A percentile compares a stretch with the other conserved stretches of the same genome.
These are phyloP conservation scores for Olivierus martensii DNA, from an alignment of 1,140 invertebrate genomes.

Conservation along the genomic window DNA sequence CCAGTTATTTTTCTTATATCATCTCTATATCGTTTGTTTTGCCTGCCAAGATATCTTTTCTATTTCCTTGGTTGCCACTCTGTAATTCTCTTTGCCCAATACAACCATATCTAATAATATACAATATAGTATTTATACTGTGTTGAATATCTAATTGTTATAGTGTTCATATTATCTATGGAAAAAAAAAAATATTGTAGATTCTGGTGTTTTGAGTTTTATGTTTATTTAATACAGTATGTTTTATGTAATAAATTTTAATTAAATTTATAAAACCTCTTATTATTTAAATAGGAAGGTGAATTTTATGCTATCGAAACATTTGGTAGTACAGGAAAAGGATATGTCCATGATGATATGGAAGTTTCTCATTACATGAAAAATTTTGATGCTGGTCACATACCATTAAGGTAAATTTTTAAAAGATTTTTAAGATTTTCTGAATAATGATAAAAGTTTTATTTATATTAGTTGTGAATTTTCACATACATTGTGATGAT, in stretches of 20 bases:
- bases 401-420: conserved; percentile 47
- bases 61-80: too few relatives aligned
- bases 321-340: conserved; percentile 95
- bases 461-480: background rate
- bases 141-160: too few relatives aligned
- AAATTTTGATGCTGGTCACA: conserved; percentile 87
- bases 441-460: background rate
- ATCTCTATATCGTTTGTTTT: too few relatives aligned
- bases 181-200: too few relatives aligned
- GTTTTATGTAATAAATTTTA: background rate
- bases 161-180: too few relatives aligned
- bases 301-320: conserved; percentile 99
- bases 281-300: conserved; percentile 48
- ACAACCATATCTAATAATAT: too few relatives aligned
- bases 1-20: too few relatives aligned
- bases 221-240: background rate
- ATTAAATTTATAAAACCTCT: background rate
- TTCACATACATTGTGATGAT: conserved; percentile 24
- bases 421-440: background rate
- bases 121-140: too few relatives aligned
- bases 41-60: too few relatives aligned
- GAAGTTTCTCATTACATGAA: conserved; percentile 99
- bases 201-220: background rate
- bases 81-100: too few relatives aligned
- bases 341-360: conserved; percentile 96